These are phyloP conservation scores for Entomobrya multifasciata DNA, from an alignment of 2,888 invertebrate species.

Conservation along the genomic window DNA sequence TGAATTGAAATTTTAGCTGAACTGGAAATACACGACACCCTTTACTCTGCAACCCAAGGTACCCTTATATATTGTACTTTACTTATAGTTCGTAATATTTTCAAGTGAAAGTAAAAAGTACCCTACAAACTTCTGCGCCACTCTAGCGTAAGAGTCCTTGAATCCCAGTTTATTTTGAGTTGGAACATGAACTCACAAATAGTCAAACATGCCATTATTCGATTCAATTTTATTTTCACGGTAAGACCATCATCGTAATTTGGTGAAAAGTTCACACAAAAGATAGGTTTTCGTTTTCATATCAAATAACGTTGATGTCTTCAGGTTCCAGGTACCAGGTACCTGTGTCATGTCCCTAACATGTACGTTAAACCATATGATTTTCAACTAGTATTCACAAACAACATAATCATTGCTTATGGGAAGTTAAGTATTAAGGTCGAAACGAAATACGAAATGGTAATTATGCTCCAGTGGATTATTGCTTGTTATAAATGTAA, in stretches of 20 bases:
- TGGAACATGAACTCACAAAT: no score
- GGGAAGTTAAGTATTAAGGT: neutral
- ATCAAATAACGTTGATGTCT: no score
- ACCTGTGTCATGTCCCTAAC: no score
- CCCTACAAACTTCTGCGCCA: neutral
- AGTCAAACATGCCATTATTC: no score
- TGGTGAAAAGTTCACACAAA: no score
- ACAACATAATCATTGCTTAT: neutral
- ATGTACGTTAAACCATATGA: neutral
- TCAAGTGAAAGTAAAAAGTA: neutral
- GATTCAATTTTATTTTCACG: no score
- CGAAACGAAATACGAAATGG: constrained; percentile 5
- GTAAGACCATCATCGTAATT: no score
- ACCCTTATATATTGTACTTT: neutral
- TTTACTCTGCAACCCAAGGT: neutral
- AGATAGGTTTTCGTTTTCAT: no score
- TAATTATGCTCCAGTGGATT: neutral
- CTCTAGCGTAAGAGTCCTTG: neutral
- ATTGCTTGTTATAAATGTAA: constrained; percentile 44
- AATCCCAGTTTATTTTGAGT: neutral
- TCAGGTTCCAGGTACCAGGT: no score
- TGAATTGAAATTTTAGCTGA: neutral
- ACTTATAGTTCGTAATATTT: no score
- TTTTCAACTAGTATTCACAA: constrained; percentile 16
- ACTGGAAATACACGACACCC: neutral